Evolutionary conservation across 2,888 invertebrate species (phyloP).

Genomic region (Gibbula magus): DNA sequence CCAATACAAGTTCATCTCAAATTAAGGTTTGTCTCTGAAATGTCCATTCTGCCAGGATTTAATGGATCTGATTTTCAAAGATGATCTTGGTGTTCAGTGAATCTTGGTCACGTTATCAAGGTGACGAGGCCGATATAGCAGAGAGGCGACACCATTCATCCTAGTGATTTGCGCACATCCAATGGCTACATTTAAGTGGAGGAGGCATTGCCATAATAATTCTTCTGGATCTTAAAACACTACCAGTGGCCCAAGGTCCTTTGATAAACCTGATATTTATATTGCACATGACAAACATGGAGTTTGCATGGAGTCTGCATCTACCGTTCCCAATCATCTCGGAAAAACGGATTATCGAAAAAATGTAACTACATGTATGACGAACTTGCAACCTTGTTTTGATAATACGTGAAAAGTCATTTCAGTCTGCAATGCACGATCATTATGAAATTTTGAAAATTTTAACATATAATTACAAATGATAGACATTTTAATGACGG

Average conservation of each 20-base stretch:
- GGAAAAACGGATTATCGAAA: no score
- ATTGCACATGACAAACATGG: no score
- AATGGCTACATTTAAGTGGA: background rate
- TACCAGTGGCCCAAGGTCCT: background rate
- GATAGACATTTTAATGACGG: no score
- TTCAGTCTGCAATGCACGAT: no score
- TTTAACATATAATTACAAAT: no score
- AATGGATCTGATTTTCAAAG: background rate
- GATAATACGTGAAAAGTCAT: no score
- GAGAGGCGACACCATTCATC: background rate
- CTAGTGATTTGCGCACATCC: background rate
- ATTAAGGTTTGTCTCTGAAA: background rate
- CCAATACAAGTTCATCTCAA: background rate
- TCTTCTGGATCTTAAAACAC: background rate
- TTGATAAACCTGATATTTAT: no score
- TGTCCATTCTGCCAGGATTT: background rate
- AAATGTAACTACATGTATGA: no score
- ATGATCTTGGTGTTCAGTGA: background rate
- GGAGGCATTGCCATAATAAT: background rate
- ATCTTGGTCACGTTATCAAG: background rate
- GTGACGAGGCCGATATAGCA: background rate
- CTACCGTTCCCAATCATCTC: no score
- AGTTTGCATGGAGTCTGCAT: no score
- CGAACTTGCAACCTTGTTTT: no score
- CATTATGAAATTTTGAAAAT: no score